Evolutionary conservation across 2,113 vertebrate genomes (phyloP).

Genomic region (Protobothrops flavoviridis): DNA sequence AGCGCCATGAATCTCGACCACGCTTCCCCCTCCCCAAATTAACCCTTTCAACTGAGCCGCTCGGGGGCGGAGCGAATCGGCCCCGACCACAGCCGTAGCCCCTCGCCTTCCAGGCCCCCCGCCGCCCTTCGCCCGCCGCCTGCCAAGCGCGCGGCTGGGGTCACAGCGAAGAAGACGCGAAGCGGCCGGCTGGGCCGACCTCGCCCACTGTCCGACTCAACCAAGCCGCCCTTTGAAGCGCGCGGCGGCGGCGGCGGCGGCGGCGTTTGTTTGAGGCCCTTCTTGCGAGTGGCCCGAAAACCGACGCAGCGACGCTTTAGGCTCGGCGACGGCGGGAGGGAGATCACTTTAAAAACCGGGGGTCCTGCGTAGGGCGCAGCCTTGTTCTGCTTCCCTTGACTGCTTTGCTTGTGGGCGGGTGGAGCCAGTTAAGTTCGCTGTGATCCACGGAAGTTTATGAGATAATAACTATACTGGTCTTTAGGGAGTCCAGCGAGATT

Average conservation of each 20-base stretch:
- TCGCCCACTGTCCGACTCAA: background rate
- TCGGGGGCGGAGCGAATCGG: background rate
- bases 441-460: background rate
- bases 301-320: background rate
- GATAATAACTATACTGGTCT: background rate
- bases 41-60: background rate
- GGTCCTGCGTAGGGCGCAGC: background rate
- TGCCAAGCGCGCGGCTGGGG: background rate
- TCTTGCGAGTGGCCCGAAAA: background rate
- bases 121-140: background rate
- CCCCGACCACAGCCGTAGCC: background rate
- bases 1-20: background rate
- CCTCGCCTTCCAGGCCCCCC: background rate
- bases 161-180: too few relatives aligned
- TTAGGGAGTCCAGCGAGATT: background rate
- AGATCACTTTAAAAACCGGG: background rate
- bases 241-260: too few relatives aligned
- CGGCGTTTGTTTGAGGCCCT: background rate
- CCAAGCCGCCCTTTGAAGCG: background rate
- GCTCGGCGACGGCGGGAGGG: background rate
- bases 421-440: background rate
- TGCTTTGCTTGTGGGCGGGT: background rate
- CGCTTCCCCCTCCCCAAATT: background rate
- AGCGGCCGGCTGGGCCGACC: background rate
- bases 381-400: too few relatives aligned